Evolutionary conservation across 2,797 vertebrate genomes (phyloP).

Genomic region (Nannoperca obscura): DNA sequence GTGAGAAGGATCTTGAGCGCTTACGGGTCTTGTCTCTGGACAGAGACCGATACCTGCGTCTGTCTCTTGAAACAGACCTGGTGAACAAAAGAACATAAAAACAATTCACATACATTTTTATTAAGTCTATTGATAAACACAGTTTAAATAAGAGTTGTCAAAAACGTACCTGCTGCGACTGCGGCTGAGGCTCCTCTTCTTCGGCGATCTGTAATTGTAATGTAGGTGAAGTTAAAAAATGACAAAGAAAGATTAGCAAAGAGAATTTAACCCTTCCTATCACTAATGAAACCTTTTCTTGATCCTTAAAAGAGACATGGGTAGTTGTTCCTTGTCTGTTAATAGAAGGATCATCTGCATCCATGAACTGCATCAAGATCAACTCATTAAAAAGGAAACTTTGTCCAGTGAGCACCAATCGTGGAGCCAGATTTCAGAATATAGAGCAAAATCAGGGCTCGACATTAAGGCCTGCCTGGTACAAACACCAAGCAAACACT

Average conservation of each 20-base stretch:
- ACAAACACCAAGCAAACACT: conserved; percentile 5
- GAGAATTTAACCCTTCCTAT: conserved; percentile 16
- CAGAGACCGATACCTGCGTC: conserved; percentile 93
- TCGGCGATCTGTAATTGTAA: conserved; percentile 91
- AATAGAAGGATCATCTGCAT: conserved; percentile 56
- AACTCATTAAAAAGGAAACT: conserved; percentile 50
- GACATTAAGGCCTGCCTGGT: conserved; percentile 60
- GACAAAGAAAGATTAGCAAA: conserved; percentile 49
- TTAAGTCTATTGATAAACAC: neutral
- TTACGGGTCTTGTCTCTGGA: conserved; percentile 95
- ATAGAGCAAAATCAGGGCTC: conserved; percentile 62
- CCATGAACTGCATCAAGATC: conserved; percentile 57
- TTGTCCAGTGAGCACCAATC: conserved; percentile 53
- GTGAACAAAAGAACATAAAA: neutral
- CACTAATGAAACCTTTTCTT: conserved; percentile 56
- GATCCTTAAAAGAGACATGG: conserved; percentile 42
- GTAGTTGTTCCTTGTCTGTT: conserved; percentile 44
- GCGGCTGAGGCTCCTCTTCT: conserved; percentile 93
- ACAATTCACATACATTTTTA: neutral
- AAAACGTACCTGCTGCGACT: conserved; percentile 93
- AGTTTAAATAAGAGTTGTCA: neutral
- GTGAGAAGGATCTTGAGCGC: conserved; percentile 94
- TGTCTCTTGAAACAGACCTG: conserved; percentile 96
- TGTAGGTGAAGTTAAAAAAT: conserved; percentile 46
- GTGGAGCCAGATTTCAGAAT: conserved; percentile 49